Base-by-base conservation (phyloP, 1,140 invertebrate genomes). In the Zophobas atratus region DNA sequence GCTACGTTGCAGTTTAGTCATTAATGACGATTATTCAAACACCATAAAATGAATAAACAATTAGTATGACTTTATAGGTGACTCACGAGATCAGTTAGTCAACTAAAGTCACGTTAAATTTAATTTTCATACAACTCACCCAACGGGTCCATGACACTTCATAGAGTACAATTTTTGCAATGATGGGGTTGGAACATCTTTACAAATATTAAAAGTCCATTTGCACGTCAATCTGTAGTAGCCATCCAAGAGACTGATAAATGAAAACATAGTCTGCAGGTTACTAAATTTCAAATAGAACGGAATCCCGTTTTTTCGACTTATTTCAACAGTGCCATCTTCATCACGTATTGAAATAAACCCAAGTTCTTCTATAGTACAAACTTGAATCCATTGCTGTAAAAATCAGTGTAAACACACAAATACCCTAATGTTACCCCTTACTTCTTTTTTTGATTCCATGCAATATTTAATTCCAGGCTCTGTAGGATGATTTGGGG, bases 161-260 rank as follows among this genome's bases (percentile, higher is more conserved):
- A 94, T 87, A 57, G 88, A 87, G 80, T 92, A 89, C n/a, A 97
- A 84, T 82, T 90, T 90, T 81, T 91, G 88, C 43, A 97, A 86
- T 20, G 92, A 94, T 34, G 95, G 95, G 1, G 95, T 94, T 70
- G 89, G 86, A 49, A 95, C 89, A 79, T 95, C 92, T 84, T 92
- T 92, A 84, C 95, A 97, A 53, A 97, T 87, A 88, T 97, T 95
- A 84, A 96, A 96, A 36, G 93, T 97, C 95, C 96, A 97, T 87
- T 95, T 97, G 34, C 93, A 91, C 75, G 92, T 92, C 63, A 97
- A 88, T 81, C 96, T 92, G 84, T 97, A 97, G 86, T 98, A 98
- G 67, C 96, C 96, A 88, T 96, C 93, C 70, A 97, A 86, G 20
- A 93, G 88, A 60, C 94, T 94, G 60, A 97, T 92, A 87, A 97